Base-by-base conservation (phyloP, 2,113 vertebrate species). In the Callipepla squamata region DNA sequence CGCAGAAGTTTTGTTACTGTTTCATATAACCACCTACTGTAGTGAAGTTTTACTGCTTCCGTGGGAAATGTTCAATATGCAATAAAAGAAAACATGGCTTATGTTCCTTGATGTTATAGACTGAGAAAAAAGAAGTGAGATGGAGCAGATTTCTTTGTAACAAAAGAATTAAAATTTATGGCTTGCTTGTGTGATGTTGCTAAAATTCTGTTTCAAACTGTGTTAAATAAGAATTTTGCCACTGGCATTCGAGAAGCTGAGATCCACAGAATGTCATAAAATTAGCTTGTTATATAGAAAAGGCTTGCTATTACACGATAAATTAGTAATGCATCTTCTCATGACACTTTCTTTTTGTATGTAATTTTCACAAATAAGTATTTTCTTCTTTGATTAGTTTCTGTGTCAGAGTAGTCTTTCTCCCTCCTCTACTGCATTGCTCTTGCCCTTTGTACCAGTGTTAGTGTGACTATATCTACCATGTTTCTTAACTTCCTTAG, bases 131-230 rank as follows among this genome's bases (percentile, higher is more conserved):
- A 51, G 47, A 77, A 69, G 5, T 12, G 61, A 44, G 4, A 7
- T 28, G n/a, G 10, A 53, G 15, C 1, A 78, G 11, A 22, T 74
- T 48, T 86, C 21, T 55, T 26, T 78, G 69, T 26, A 67, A 44
- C 22, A 75, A 25, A 14, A 47, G 5, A 5, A 65, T 8, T 51
- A 12, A 3, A 57, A 21, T 0, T 53, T 26, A 10, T 0, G 48
- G 11, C 3, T 77, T 20, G 26, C 34, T 59, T n/a, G 5, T 32
- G 28, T 6, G 20, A 13, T 26, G 8, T 55, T 88, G 40, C 26
- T 62, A 44, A 70, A 30, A 6, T 1, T 6, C 10, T 55, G 0
- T 3, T 32, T 32, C 34, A 55, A 36, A 40, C 2, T 55, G 28
- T 34, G 8, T 59, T 44, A 42, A 67, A n/a, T 4, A 2, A 2